phyloP scores from a whole-genome alignment of 2,888 invertebrate species.

The Lobophora halterata region DNA sequence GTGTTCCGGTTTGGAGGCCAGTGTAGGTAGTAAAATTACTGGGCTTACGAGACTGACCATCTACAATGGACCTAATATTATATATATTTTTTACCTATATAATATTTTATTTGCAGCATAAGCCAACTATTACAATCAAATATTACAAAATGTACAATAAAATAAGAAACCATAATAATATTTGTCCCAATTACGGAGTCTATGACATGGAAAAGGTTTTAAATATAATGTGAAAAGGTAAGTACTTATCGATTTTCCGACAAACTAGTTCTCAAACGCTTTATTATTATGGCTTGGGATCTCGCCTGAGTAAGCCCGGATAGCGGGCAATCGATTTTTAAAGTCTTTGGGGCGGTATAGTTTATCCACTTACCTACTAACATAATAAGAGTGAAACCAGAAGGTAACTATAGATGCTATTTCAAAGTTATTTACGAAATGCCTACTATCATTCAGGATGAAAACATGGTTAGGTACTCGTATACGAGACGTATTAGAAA shows the following conservation, averaged over 20 bases:
- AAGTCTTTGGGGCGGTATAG: slow-evolving; percentile 27
- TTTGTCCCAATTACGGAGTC: slow-evolving; percentile 23
- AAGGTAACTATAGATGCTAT: no score
- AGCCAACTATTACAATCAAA: no score
- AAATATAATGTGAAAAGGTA: no score
- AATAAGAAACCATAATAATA: background rate
- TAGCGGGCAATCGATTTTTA: slow-evolving; percentile 45
- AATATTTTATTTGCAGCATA: background rate
- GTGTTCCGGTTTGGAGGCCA: no score
- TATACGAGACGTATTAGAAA: no score
- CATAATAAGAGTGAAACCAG: background rate
- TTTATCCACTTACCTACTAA: slow-evolving; percentile 1
- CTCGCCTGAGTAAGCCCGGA: slow-evolving; percentile 45
- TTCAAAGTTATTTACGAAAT: no score
- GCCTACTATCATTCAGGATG: no score
- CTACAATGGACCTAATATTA: no score
- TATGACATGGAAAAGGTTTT: slow-evolving; percentile 38
- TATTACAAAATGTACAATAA: background rate
- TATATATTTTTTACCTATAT: no score
- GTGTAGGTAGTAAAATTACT: no score
- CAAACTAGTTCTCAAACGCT: slow-evolving; percentile 37
- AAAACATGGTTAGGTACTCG: no score
- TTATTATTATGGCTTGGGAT: slow-evolving; percentile 43
- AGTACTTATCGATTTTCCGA: slow-evolving; percentile 38
- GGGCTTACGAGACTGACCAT: no score